Percentiles rank a stretch among this genome's conserved stretches.
Evolutionary conservation across 2,113 vertebrate genomes (phyloP).

Genomic region (Noturus placidus): DNA sequence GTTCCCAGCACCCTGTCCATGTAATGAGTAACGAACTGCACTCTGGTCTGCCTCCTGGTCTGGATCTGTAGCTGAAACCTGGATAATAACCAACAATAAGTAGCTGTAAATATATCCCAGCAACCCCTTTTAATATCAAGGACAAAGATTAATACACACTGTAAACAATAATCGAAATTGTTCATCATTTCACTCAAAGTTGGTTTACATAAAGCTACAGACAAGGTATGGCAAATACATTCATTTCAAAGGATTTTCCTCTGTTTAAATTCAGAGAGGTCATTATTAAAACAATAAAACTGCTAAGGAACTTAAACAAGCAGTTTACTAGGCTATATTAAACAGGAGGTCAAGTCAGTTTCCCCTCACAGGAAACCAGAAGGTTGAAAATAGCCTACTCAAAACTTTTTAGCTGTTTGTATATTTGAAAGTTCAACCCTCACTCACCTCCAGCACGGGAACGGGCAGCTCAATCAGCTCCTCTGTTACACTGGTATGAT

Average conservation of each 20-base stretch:
- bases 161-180: constrained; percentile 50
- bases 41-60: constrained; percentile 82
- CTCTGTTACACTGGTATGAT: constrained; percentile 76
- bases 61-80: constrained; percentile 85
- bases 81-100: constrained; percentile 7
- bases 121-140: not conserved
- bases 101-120: not conserved
- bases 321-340: constrained; percentile 43
- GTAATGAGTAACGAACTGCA: constrained; percentile 80
- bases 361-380: constrained; percentile 46
- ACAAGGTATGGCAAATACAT: constrained; percentile 58
- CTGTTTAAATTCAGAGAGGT: constrained; percentile 59
- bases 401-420: not conserved
- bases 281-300: constrained; percentile 58
- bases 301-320: constrained; percentile 43
- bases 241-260: constrained; percentile 63
- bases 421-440: not conserved
- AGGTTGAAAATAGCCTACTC: constrained; percentile 34
- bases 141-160: constrained; percentile 56
- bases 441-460: constrained; percentile 78
- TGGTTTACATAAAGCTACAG: constrained; percentile 66
- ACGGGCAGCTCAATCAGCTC: constrained; percentile 79
- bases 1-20: constrained; percentile 79
- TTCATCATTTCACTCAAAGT: constrained; percentile 54
- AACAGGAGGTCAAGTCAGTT: constrained; percentile 64